Base-by-base conservation (phyloP, 2,888 invertebrate species). In the Cetonia aurata region DNA sequence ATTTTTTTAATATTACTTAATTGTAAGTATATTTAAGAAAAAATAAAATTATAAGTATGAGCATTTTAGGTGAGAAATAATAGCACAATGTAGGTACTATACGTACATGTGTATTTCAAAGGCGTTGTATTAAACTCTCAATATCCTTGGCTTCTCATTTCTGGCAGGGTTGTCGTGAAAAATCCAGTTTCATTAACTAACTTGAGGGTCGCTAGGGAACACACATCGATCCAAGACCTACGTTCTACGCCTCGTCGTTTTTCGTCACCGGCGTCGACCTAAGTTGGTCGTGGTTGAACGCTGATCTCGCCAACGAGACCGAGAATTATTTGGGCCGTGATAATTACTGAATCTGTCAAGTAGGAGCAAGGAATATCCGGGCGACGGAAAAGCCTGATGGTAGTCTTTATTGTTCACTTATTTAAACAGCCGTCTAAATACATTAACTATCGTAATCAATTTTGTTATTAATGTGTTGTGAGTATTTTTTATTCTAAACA, bases 151-250 rank as follows among this genome's bases (percentile, higher is more conserved):
- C 79, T 78, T 80, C 79, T 81, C 81, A 77, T 77, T 79, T 79
- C 81, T 81, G 80, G 81, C 82, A 78, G 80, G 80, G 76, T 80
- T 79, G 82, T 83, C 82, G 80, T 81, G 83, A 84, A 83, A 84
- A 84, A 85, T 84, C 83, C 82, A 80, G 81, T 84, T 84, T 85
- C 85, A 84, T 84, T 84, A 84, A 83, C 82, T 83, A 82, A 80
- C 81, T 83, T 80, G 74, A 76, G 74, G 76, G 77, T 74, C 76
- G 77, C 77, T 77, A 73, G 71, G 76, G 74, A 76, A 75, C 75
- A 75, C 69, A 72, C 73, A 75, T 75, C 75, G 75, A 75, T 74
- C 73, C 74, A 67, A 73, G 68, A 69, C 66, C 65, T 67, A 55
- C 65, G 57, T 46, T 55, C 52, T 37, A 31, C 46, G 17, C 52